These are phyloP conservation scores for Crocuta crocuta DNA, from an alignment of 2,113 vertebrate genomes.

Conservation along the genomic window DNA sequence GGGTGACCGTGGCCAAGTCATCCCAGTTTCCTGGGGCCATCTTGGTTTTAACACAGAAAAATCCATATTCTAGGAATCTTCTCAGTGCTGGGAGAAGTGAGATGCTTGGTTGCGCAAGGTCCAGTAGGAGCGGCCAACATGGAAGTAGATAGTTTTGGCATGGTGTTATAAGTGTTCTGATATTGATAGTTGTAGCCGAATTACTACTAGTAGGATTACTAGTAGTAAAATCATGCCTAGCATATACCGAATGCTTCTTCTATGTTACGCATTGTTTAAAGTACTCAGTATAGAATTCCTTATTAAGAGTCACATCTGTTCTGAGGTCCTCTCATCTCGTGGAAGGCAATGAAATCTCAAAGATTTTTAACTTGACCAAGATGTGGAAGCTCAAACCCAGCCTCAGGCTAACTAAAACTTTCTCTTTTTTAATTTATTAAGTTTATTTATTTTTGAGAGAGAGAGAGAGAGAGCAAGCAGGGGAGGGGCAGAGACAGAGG, in stretches of 20 bases:
- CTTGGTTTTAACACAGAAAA: neutral
- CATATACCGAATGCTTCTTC: neutral
- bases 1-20: neutral
- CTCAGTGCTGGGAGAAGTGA: neutral
- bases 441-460: neutral
- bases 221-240: neutral
- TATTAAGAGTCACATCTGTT: neutral
- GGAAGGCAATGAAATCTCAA: constrained; percentile 13
- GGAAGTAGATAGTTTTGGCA: neutral
- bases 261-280: neutral
- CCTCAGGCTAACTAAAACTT: neutral
- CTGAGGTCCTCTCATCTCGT: neutral
- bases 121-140: neutral
- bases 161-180: neutral
- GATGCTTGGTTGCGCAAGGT: neutral
- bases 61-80: neutral
- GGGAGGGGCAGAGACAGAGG: neutral
- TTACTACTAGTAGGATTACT: neutral
- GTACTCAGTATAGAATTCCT: neutral
- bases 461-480: neutral
- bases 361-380: neutral
- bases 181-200: neutral
- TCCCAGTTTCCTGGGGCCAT: neutral
- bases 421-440: neutral
- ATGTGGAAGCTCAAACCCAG: neutral